A percentile compares a stretch with the other conserved stretches of the same genome.
Evolutionary conservation across 2,888 invertebrate species (phyloP).

Genomic region (Aphidius colemani): DNA sequence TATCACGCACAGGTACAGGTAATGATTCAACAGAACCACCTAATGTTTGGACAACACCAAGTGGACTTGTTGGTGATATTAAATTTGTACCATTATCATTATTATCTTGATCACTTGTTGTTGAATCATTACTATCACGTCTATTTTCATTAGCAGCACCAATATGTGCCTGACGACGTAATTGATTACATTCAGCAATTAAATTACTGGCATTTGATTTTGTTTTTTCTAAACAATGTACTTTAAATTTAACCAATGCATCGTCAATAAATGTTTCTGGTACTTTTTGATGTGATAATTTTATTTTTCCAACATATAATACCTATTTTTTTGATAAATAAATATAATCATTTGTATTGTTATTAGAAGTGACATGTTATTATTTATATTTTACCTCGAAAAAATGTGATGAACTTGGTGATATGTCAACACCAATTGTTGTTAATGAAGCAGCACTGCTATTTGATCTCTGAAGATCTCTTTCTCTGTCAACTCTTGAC

Average conservation of each 20-base stretch:
- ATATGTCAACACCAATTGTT: constrained; percentile 76
- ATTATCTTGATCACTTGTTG: constrained; percentile 50
- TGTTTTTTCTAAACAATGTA: constrained; percentile 76
- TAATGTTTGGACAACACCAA: constrained; percentile 42
- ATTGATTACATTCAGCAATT: constrained; percentile 59
- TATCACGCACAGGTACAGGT: constrained; percentile 40
- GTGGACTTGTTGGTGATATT: constrained; percentile 50
- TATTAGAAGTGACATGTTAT: too few relatives aligned
- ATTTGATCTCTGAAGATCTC: constrained; percentile 58
- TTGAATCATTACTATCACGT: constrained; percentile 56
- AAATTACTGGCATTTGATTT: constrained; percentile 63
- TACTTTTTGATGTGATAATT: constrained; percentile 78
- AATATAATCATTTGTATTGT: too few relatives aligned
- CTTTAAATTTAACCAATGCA: constrained; percentile 81
- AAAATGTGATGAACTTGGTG: constrained; percentile 86
- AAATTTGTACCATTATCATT: constrained; percentile 52
- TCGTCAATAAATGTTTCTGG: constrained; percentile 90
- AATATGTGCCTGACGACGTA: constrained; percentile 49
- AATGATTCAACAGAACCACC: constrained; percentile 53
- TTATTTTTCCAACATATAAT: constrained; percentile 88
- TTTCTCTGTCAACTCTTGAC: constrained; percentile 48
- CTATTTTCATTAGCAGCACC: constrained; percentile 39
- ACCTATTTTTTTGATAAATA: constrained; percentile 63
- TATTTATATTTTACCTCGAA: constrained; percentile 88
- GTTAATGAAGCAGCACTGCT: constrained; percentile 72